Base-by-base conservation (phyloP, 2,797 vertebrate genomes). In the Syngnathus rostellatus region DNA sequence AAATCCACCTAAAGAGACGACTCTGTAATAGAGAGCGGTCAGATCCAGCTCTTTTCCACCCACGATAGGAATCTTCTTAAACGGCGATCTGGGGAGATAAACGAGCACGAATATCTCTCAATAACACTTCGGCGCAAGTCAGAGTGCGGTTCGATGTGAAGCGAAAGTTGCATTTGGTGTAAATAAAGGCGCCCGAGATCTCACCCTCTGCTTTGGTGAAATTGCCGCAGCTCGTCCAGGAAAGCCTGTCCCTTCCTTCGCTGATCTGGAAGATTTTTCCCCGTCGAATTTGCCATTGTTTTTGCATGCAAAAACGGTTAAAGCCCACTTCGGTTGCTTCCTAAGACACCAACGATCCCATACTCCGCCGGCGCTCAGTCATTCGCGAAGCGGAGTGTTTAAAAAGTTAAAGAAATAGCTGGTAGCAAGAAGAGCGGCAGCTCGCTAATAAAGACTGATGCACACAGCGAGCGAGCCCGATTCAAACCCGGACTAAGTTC, bases 181-280 rank as follows among this genome's bases (percentile, higher is more conserved):
- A 9, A 53, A 75, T 73, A 85, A 84, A 87, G 81, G 79, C 88
- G 87, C 87, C 89, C 86, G 83, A 84, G 3, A 88, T 89, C 95
- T 98, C 92, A 98, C 97, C 97, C 97, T 96, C 97, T 92, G 95
- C 95, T 96, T 90, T 96, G 95, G 94, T 99, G 97, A 91, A 99
- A 98, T 93, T 99, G 97, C 95, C 96, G 96, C 97, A 99, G 96
- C 95, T 99, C 97, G 91, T 98, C 95, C 95, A 99, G 94, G 93
- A 98, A 99, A 93, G 96, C 96, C 91, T 94, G 95, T 92, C 96
- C 95, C 92, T 97, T 99, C 92, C 96, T 97, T 86, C 95, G 95
- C 89, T 96, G 95, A 88, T 95, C 95, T 89, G 93, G 93, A 90
- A 94, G 91, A 90, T 93, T 94, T 94, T 98, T 99, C 87, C 94